Evolutionary conservation across 2,113 vertebrate genomes (phyloP).

Genomic region (Canis aureus): DNA sequence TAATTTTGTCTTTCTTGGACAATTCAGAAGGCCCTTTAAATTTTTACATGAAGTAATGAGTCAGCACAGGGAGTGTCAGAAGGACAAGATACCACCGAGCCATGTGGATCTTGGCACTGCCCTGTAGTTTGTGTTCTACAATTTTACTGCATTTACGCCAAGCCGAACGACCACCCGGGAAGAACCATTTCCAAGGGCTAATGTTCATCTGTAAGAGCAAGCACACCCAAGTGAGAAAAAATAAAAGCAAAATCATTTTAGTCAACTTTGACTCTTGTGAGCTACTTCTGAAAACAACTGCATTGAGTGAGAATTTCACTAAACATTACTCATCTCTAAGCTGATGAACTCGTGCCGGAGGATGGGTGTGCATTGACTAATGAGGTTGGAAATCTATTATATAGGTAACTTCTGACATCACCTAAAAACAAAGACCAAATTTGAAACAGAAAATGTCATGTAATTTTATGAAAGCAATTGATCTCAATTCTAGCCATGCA

Average conservation of each 20-base stretch:
- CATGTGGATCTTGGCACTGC: not conserved
- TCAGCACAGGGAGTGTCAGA: too few relatives aligned
- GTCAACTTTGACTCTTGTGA: not conserved
- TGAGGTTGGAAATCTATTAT: constrained; percentile 39
- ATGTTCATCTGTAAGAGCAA: not conserved
- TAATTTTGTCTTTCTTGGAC: not conserved
- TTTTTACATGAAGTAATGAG: not conserved
- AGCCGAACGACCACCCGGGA: not conserved
- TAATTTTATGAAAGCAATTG: constrained; percentile 61
- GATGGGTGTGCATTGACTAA: not conserved
- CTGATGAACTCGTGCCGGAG: not conserved
- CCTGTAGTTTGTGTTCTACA: not conserved
- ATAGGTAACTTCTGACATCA: not conserved
- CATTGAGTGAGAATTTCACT: not conserved
- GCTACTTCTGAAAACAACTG: constrained; percentile 26
- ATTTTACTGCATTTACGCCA: not conserved
- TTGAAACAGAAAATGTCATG: constrained; percentile 32
- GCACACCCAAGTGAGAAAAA: not conserved
- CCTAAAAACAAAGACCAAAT: constrained; percentile 53
- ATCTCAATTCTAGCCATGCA: not conserved
- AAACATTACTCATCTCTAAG: constrained; percentile 16
- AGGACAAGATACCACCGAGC: not conserved
- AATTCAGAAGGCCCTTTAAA: not conserved
- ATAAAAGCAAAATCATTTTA: not conserved
- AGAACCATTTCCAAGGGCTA: not conserved